phyloP scores from a whole-genome alignment of 2,113 vertebrate genomes.

The Macquaria ambigua region DNA sequence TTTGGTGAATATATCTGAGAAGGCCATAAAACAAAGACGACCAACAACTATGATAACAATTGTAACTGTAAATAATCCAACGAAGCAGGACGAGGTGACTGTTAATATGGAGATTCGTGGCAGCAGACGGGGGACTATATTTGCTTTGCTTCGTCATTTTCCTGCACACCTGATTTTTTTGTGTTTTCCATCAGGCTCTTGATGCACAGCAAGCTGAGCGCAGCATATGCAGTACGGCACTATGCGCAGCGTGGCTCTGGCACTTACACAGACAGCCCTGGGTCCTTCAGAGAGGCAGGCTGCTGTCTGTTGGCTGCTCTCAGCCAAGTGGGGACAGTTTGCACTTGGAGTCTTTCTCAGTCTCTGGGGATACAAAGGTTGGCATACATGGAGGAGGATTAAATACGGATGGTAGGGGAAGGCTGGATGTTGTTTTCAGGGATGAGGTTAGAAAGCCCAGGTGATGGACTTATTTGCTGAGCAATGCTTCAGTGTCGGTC shows the following conservation, averaged over 20 bases:
- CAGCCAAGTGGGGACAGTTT: constrained; percentile 75
- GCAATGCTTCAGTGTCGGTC: constrained; percentile 55
- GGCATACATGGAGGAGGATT: constrained; percentile 71
- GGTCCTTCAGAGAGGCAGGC: constrained; percentile 76
- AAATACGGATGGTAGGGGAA: constrained; percentile 51
- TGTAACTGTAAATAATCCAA: constrained; percentile 75
- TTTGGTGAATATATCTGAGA: constrained; percentile 68
- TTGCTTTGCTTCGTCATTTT: constrained; percentile 69
- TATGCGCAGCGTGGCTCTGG: constrained; percentile 76
- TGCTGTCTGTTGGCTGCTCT: constrained; percentile 79
- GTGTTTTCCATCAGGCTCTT: constrained; percentile 67
- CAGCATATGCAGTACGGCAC: constrained; percentile 75
- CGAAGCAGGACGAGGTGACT: constrained; percentile 49
- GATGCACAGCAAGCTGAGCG: constrained; percentile 76
- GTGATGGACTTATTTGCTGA: constrained; percentile 59
- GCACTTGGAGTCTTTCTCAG: constrained; percentile 80
- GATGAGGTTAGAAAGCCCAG: constrained; percentile 63
- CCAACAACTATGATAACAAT: constrained; percentile 67
- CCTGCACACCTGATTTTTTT: constrained; percentile 66
- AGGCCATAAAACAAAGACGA: constrained; percentile 75
- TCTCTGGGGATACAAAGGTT: constrained; percentile 77
- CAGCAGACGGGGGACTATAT: constrained; percentile 38
- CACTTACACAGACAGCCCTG: constrained; percentile 74
- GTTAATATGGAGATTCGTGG: constrained; percentile 35
- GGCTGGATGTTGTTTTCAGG: constrained; percentile 63